Percentiles rank a stretch among this genome's conserved stretches.
phyloP scores from a whole-genome alignment of 2,113 vertebrate genomes.

The Dasyurus viverrinus region DNA sequence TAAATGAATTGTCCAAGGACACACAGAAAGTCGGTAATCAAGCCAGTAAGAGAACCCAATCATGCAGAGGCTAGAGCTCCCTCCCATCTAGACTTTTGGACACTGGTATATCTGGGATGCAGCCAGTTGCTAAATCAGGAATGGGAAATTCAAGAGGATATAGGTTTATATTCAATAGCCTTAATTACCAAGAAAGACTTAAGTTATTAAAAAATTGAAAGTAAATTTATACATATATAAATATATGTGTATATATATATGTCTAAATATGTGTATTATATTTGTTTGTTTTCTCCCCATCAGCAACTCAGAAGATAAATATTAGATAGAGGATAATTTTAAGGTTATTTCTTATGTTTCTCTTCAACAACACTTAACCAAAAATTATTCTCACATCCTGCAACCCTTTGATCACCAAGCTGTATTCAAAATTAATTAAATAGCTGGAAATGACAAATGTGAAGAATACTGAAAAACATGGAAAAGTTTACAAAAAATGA shows the following conservation, averaged over 20 bases:
- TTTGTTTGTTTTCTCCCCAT: background rate
- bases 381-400: background rate
- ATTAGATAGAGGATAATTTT: background rate
- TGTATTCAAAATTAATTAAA: background rate
- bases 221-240: background rate
- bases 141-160: background rate
- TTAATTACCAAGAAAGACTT: background rate
- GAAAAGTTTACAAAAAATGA: background rate
- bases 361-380: background rate
- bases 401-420: background rate
- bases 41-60: background rate
- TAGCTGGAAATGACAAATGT: background rate
- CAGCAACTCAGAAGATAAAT: background rate
- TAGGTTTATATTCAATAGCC: background rate
- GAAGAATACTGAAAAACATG: background rate
- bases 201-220: no score
- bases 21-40: slow-evolving; percentile 6
- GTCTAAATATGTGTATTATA: no score
- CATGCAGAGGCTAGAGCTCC: background rate
- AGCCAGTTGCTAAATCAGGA: background rate
- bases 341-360: background rate
- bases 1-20: slow-evolving; percentile 17
- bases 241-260: no score
- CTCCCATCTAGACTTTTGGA: background rate
- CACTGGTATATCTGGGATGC: background rate